Conservation (phyloP, 2,888 invertebrate genomes). For the Amorpha juglandis region DNA sequence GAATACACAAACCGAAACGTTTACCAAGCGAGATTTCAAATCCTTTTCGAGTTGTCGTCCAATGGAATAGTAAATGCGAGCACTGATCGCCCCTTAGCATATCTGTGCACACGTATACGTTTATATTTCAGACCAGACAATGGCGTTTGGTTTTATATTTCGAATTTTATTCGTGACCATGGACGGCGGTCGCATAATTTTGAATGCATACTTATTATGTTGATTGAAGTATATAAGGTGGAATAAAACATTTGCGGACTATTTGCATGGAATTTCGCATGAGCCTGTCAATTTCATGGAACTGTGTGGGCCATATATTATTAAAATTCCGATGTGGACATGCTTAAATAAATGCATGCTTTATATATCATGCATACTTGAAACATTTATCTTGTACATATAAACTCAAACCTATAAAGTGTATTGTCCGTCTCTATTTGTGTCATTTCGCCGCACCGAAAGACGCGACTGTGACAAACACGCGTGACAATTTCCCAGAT, state of each 20-base stretch:
- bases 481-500: too few species aligned
- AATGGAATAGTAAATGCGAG: conserved; percentile 17
- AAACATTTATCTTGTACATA: too few species aligned
- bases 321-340: not conserved
- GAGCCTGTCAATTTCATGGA: conserved; percentile 4
- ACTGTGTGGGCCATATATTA: not conserved
- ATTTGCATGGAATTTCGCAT: conserved; percentile 18
- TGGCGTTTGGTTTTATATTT: conserved; percentile 16
- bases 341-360: not conserved
- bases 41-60: conserved; percentile 17
- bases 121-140: not conserved
- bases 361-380: too few species aligned
- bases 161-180: conserved; percentile 13
- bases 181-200: conserved; percentile 24
- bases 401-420: too few species aligned
- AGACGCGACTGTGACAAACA: too few species aligned
- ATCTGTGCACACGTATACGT: conserved; percentile 10
- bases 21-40: conserved; percentile 15
- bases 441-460: too few species aligned
- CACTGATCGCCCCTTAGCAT: conserved; percentile 8
- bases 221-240: conserved; percentile 21
- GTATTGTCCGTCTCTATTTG: too few species aligned
- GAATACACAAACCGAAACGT: not conserved
- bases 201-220: conserved; percentile 24
- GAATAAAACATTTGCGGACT: conserved; percentile 13